Conservation (phyloP, 2,113 vertebrate species). For the Burhinus oedicnemus region DNA sequence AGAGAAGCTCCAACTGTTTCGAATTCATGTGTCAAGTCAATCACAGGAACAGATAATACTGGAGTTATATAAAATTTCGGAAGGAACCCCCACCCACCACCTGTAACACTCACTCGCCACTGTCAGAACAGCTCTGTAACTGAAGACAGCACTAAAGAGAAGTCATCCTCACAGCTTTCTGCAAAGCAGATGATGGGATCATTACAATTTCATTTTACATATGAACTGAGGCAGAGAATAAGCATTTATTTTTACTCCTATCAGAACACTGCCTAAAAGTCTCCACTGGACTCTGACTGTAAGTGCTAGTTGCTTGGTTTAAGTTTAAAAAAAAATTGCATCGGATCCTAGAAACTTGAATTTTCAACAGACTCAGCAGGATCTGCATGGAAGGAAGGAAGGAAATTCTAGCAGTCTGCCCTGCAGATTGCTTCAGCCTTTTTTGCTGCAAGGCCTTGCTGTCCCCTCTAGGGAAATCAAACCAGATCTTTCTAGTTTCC, state of each 20-base stretch:
- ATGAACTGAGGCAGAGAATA: slow-evolving; percentile 16
- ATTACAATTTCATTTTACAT: slow-evolving; percentile 42
- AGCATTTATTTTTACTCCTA: slow-evolving; percentile 48
- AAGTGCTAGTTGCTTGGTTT: background rate
- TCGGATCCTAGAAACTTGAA: background rate
- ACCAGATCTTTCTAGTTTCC: background rate
- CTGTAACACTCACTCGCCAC: slow-evolving; percentile 68
- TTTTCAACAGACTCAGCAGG: background rate
- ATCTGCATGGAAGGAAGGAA: background rate
- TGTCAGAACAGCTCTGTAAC: slow-evolving; percentile 66
- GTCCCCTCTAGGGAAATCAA: background rate
- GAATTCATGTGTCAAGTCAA: slow-evolving; percentile 61
- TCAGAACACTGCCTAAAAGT: slow-evolving; percentile 10
- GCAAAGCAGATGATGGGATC: slow-evolving; percentile 52
- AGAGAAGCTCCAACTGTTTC: slow-evolving; percentile 24
- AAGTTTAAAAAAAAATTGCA: background rate
- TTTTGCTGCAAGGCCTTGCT: background rate
- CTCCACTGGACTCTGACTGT: background rate
- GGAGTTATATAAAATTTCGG: slow-evolving; percentile 70
- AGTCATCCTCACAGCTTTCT: slow-evolving; percentile 45
- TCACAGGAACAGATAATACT: slow-evolving; percentile 24
- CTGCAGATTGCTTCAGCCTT: background rate
- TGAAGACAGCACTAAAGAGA: slow-evolving; percentile 51
- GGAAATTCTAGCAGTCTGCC: background rate
- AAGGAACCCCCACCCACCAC: slow-evolving; percentile 70